These are phyloP conservation scores for Parascotia fuliginaria DNA, from an alignment of 2,888 invertebrate genomes.

Conservation along the genomic window DNA sequence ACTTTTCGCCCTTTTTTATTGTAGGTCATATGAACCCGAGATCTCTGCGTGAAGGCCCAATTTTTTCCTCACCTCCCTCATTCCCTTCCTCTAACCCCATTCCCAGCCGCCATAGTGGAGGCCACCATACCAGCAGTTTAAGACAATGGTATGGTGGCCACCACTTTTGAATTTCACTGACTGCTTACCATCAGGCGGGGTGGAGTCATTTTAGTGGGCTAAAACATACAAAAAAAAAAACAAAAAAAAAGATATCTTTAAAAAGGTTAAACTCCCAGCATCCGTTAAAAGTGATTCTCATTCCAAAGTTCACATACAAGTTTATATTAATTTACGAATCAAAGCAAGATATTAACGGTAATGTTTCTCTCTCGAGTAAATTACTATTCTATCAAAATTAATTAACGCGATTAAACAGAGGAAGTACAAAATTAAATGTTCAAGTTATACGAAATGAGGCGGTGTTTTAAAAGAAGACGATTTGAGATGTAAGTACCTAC, in stretches of 20 bases:
- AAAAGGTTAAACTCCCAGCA: background rate
- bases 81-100: no score
- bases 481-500: background rate
- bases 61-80: no score
- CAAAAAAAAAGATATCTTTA: background rate
- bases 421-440: conserved; percentile 42
- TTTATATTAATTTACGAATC: conserved; percentile 5
- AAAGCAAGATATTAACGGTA: conserved; percentile 7
- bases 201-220: no score
- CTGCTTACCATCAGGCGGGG: no score
- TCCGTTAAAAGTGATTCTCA: background rate
- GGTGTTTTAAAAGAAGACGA: conserved; percentile 8
- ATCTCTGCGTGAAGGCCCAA: no score
- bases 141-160: no score
- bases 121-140: no score
- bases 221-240: no score
- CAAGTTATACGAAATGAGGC: conserved; percentile 21
- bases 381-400: conserved; percentile 41
- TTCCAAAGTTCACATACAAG: background rate
- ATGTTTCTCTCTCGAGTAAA: conserved; percentile 20
- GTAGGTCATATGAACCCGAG: no score
- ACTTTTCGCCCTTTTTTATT: no score
- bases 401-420: conserved; percentile 33
- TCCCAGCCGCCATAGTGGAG: no score
- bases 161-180: no score